Evolutionary conservation across 2,888 invertebrate species (phyloP).

Genomic region (Chamaedrilus cognettii): DNA sequence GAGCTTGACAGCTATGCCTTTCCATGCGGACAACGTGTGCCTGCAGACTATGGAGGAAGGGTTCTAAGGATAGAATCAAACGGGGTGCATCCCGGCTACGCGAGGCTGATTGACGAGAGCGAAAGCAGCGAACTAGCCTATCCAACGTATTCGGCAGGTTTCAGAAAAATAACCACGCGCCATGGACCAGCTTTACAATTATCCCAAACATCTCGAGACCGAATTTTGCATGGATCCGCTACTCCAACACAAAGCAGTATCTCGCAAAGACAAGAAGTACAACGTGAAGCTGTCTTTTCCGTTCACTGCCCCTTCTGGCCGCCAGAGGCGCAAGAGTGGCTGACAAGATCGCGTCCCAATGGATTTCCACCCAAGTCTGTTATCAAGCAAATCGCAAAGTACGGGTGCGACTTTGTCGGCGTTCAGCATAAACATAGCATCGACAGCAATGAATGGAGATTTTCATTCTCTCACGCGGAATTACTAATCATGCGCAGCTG

Average conservation of each 20-base stretch:
- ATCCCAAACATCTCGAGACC: no score
- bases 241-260: no score
- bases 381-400: not conserved
- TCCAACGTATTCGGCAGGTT: no score
- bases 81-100: not conserved
- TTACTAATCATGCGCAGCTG: slow-evolving; percentile 1
- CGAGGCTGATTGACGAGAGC: not conserved
- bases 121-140: not conserved
- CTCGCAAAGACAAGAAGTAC: no score
- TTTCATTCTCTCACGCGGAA: slow-evolving; percentile 16
- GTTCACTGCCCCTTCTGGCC: slow-evolving; percentile 13
- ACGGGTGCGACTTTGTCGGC: slow-evolving; percentile 8
- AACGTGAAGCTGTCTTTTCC: slow-evolving; percentile 3
- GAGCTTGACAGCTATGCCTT: no score
- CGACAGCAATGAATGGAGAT: slow-evolving; percentile 4
- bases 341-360: not conserved
- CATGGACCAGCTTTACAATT: not conserved
- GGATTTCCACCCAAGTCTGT: not conserved
- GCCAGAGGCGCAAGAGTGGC: slow-evolving; percentile 6
- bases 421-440: not conserved
- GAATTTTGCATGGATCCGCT: not conserved
- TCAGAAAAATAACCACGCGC: no score
- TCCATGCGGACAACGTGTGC: not conserved
- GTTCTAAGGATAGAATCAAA: not conserved
- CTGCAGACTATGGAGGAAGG: not conserved